These are phyloP conservation scores for Halichoerus grypus DNA, from an alignment of 2,113 vertebrate species.

Conservation along the genomic window DNA sequence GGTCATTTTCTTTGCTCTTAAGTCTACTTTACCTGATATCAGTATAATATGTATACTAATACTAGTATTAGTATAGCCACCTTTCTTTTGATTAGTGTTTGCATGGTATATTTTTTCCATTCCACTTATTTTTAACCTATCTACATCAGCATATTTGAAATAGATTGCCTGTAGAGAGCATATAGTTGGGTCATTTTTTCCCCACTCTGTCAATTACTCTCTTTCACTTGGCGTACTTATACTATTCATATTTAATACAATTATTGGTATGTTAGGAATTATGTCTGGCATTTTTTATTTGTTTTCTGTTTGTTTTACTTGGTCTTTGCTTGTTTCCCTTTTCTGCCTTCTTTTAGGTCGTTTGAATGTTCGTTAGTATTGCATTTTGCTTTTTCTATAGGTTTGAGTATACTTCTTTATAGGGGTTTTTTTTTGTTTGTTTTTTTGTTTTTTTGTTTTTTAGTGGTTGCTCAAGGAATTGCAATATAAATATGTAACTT, in stretches of 20 bases:
- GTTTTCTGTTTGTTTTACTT: not conserved
- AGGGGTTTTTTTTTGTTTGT: not conserved
- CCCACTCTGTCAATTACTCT: not conserved
- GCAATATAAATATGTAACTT: not conserved
- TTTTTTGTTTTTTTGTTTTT: not conserved
- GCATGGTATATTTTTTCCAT: not conserved
- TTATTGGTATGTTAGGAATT: not conserved
- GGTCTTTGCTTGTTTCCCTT: not conserved
- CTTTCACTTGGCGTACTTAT: not conserved
- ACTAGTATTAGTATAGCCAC: not conserved
- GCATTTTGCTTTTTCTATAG: not conserved
- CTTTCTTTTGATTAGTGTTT: conserved; percentile 11
- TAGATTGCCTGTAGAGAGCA: not conserved
- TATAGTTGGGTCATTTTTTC: not conserved
- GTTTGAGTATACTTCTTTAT: not conserved
- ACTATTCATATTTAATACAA: not conserved
- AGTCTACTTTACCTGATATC: not conserved
- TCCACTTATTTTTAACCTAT: not conserved
- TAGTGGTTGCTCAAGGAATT: not conserved
- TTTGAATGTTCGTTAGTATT: not conserved
- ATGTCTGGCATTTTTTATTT: not conserved
- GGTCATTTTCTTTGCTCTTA: not conserved
- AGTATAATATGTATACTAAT: not conserved
- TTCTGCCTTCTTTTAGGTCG: not conserved
- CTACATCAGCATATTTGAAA: not conserved